phyloP scores from a whole-genome alignment of 2,888 invertebrate species.

The Ptilodon capucinus region DNA sequence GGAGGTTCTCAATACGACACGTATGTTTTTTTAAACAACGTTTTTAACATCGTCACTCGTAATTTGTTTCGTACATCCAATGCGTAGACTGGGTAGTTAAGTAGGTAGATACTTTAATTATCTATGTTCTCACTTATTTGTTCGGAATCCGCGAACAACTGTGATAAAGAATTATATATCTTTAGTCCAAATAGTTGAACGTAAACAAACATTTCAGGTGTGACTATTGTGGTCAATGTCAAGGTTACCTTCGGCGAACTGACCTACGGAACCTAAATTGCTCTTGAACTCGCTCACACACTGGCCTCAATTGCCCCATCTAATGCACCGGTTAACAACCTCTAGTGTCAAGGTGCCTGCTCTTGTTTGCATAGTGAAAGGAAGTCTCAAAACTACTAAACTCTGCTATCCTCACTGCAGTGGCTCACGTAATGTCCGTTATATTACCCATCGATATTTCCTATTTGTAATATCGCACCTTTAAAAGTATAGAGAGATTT shows the following conservation, averaged over 20 bases:
- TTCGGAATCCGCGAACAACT: neutral
- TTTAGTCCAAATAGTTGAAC: constrained; percentile 18
- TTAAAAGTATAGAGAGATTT: too few relatives aligned
- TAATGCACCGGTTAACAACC: constrained; percentile 82
- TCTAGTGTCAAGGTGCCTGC: constrained; percentile 79
- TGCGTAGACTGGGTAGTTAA: constrained; percentile 4
- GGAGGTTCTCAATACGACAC: too few relatives aligned
- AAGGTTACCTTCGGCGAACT: constrained; percentile 82
- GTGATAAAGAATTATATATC: constrained; percentile 7
- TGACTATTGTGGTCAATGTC: constrained; percentile 72
- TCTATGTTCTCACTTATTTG: neutral
- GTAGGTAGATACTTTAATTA: constrained; percentile 4
- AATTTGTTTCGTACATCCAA: neutral
- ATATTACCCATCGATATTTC: neutral
- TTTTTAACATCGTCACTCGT: too few relatives aligned
- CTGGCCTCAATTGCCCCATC: constrained; percentile 80
- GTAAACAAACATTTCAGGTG: constrained; percentile 41
- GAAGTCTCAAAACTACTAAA: constrained; percentile 55
- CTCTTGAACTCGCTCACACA: constrained; percentile 81
- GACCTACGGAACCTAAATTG: constrained; percentile 83
- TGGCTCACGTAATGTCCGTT: neutral
- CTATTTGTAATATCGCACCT: too few relatives aligned
- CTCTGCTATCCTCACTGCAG: constrained; percentile 14
- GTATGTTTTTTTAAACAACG: too few relatives aligned
- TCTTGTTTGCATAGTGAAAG: constrained; percentile 62